Evolutionary conservation across 2,797 vertebrate species (phyloP), one percentile per base, ranked within the genome.

Genomic region (Parotocinclus haroldoi): DNA sequence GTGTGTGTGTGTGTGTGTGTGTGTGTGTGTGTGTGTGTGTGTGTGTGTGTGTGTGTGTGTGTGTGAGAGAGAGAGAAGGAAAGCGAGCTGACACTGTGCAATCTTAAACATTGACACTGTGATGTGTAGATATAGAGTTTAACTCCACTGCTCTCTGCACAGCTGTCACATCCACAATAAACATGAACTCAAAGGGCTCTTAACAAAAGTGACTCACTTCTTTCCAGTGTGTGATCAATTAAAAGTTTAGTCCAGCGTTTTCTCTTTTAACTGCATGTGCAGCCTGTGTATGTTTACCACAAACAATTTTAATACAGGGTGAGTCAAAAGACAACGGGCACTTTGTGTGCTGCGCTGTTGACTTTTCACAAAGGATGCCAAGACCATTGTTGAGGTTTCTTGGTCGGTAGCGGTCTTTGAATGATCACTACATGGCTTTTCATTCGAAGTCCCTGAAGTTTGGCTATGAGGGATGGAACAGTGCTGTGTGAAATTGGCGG

Each of bases 181-280:
- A 91, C 83, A 84, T 88, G 84, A 86, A 88, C 77, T 90, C 82
- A 90, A 90, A 91, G 89, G 89, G 89, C 89, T 91, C 89, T 90
- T 87, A 91, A 88, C 85, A 86, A 77, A 88, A 76, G 42, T 81
- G 76, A 19, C 69, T 88, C 82, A 88, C 81, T 83, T 91, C 52
- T 82, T 90, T 88, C 69, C 48, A 74, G 38, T 69, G 19, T 66
- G 60, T 59, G 49, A 27, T 5, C n/a, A n/a, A n/a, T 27, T 27
- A 27, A 27, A 27, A 5, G 27, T 27, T 27, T 27, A 27, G 27
- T 27, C 27, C 27, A 27, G 27, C 27, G 5, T 27, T 27, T 27
- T 27, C 27, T 27, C 27, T 27, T 27, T 27, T 5, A 5, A 27
- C 27, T 27, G 27, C 27, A 27, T 27, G 2, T 5, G 27, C 27